Evolutionary conservation across 2,797 vertebrate species (phyloP).

Genomic region (Iguana delicatissima): DNA sequence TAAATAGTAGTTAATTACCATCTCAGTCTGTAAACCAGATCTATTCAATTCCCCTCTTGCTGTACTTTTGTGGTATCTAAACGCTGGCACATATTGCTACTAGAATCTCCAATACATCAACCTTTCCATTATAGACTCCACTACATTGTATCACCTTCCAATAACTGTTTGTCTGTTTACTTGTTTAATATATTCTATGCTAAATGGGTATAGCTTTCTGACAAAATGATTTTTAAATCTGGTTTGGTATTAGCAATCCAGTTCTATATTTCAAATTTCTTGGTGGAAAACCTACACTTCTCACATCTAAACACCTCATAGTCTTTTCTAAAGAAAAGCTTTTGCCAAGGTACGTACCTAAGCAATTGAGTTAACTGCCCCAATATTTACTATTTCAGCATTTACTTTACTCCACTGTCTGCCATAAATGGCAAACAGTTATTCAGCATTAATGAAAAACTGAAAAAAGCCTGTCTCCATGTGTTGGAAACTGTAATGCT

Average conservation of each 20-base stretch:
- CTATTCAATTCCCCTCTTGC: not conserved
- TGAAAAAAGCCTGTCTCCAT: not conserved
- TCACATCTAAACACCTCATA: not conserved
- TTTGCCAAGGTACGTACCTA: not conserved
- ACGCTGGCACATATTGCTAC: not conserved
- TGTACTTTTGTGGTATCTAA: not conserved
- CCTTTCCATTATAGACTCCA: not conserved
- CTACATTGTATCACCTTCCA: not conserved
- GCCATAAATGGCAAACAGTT: not conserved
- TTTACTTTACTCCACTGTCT: not conserved
- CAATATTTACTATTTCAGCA: constrained; percentile 16
- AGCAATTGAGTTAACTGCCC: not conserved
- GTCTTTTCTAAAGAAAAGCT: not conserved
- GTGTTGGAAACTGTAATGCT: not conserved
- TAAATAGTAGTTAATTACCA: not conserved
- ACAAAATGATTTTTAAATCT: not conserved
- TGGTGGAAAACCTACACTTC: not conserved
- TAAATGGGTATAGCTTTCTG: no score
- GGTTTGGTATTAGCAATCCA: not conserved
- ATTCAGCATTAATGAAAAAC: no score
- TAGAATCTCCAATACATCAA: not conserved
- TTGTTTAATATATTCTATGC: no score
- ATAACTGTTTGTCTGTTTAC: no score
- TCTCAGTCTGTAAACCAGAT: not conserved
- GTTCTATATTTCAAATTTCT: not conserved